Base-by-base conservation (phyloP, 2,888 invertebrate species). In the Tetanocera ferruginea region DNA sequence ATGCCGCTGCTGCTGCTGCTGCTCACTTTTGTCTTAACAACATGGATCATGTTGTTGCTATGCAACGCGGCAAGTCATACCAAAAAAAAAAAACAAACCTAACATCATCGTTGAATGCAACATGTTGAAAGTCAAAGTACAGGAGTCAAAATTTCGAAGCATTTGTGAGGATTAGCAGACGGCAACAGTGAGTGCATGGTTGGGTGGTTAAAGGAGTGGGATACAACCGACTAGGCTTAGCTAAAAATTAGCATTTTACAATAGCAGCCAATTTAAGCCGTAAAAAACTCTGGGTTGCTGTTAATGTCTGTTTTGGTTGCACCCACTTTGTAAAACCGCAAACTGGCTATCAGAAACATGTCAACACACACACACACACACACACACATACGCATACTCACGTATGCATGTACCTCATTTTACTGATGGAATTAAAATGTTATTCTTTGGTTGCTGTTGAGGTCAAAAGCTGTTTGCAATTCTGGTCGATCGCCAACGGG, bases 321-420 rank as follows among this genome's bases (percentile, higher is more conserved):
- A 6, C 11, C 34, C 60, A 73, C 19, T 73, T 73, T 73, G 73
- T 49, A 17, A 37, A 25, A 73, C 73, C 62, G 31, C 73, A 73
- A 73, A 43, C 37, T 60, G 60, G 55, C 73, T 31, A 73, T 62
- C 76, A 76, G 57, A 80, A 78, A 73, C 76, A 82, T 79, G 75
- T 76, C 79, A 74, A 76, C 73, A 52, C 23, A 70, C 19, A 60
- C 73, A 74, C 64, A 78, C 43, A 80, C 76, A n/a, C 77, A 77
- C 76, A 72, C 67, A 69, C 57, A 70, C 28, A 17, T n/a, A 69
- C 69, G 25, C 14, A 52, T 25, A 28, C 28, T 31, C 25, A n/a
- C 34, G 17, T 6, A 55, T 55, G 19, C 6, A 8, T 9, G 5
- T 19, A 55, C 55, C 55, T 66, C 37, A 73, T 57, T 64, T 37